Conservation (phyloP, 2,113 vertebrate genomes). For the Clarias gariepinus region DNA sequence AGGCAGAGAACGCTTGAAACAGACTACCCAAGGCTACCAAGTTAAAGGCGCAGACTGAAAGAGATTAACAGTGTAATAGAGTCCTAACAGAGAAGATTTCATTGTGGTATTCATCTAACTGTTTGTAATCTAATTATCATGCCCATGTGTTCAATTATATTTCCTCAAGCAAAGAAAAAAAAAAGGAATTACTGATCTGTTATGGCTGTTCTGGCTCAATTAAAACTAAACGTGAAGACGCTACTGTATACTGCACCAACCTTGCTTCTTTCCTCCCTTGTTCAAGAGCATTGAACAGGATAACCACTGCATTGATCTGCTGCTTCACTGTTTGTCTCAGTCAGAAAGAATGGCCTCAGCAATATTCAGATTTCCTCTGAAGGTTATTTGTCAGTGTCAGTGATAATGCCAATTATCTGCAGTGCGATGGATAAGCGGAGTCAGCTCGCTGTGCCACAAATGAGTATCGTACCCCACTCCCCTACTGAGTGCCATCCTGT, state of each 20-base stretch:
- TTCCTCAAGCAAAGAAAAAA: not conserved
- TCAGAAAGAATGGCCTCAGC: constrained; percentile 57
- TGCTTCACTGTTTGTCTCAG: constrained; percentile 52
- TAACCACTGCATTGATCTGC: constrained; percentile 50
- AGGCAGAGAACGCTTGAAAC: not conserved
- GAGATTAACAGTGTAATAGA: not conserved
- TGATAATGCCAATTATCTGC: constrained; percentile 59
- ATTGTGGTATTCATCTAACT: not conserved
- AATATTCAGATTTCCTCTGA: constrained; percentile 61
- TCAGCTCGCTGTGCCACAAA: constrained; percentile 35
- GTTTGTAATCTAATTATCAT: not conserved
- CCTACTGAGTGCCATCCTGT: not conserved
- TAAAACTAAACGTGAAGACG: constrained; percentile 2
- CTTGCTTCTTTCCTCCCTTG: constrained; percentile 23
- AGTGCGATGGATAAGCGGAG: constrained; percentile 39
- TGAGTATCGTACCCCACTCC: constrained; percentile 26
- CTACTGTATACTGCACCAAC: not conserved
- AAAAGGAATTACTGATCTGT: constrained; percentile 1
- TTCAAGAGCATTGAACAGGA: constrained; percentile 37
- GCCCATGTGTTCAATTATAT: not conserved
- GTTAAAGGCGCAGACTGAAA: not conserved
- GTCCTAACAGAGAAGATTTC: not conserved
- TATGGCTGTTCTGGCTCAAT: constrained; percentile 5
- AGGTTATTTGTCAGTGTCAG: constrained; percentile 59
- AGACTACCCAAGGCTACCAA: not conserved